Conservation (phyloP, 2,797 vertebrate species). For the Gadopsis marmoratus region DNA sequence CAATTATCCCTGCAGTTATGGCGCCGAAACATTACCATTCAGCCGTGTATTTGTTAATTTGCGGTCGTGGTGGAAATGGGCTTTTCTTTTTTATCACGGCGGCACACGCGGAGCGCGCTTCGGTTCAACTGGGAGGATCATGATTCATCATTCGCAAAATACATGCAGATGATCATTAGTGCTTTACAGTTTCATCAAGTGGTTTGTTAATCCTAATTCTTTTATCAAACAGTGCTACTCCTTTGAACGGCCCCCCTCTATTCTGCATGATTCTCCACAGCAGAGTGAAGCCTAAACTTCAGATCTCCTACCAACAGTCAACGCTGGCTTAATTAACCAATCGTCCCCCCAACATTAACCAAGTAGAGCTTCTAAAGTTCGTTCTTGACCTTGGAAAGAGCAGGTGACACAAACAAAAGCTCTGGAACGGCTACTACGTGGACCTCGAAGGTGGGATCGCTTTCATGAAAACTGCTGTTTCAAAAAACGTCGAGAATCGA, state of each 20-base stretch:
- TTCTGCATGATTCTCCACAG: background rate
- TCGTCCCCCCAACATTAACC: too few relatives aligned
- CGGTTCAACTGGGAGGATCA: constrained; percentile 21
- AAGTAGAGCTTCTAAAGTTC: background rate
- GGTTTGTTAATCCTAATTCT: constrained; percentile 26
- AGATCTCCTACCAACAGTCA: background rate
- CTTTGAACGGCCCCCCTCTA: background rate
- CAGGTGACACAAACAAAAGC: background rate
- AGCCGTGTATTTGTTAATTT: constrained; percentile 61
- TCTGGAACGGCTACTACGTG: too few relatives aligned
- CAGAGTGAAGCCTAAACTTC: background rate
- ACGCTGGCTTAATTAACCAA: background rate
- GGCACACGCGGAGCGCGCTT: background rate
- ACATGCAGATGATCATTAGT: constrained; percentile 34
- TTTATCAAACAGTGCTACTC: background rate
- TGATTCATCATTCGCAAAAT: constrained; percentile 44
- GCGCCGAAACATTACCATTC: constrained; percentile 44
- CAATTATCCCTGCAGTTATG: constrained; percentile 63
- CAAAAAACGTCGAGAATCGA: too few relatives aligned
- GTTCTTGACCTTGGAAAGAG: background rate
- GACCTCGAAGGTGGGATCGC: too few relatives aligned
- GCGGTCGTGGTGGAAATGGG: constrained; percentile 31
- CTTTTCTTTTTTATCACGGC: constrained; percentile 7
- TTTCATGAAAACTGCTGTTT: too few relatives aligned
- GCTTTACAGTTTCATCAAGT: constrained; percentile 27